Evolutionary conservation across 2,113 vertebrate species (phyloP), one percentile per base, ranked within the genome.

Genomic region (Tichodroma muraria): DNA sequence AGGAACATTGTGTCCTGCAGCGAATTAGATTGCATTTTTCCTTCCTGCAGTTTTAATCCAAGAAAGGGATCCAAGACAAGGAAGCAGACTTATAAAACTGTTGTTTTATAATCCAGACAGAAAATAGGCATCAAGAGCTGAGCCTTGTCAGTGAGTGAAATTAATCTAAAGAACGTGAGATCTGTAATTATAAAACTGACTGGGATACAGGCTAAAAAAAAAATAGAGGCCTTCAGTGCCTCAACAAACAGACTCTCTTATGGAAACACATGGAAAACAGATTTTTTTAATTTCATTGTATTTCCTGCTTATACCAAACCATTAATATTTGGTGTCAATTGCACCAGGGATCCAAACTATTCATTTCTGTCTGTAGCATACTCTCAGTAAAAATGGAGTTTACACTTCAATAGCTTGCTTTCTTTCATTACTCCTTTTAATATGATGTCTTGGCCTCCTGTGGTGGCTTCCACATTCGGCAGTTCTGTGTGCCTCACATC

Each of bases 361-460:
- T 93, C 61, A 70, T 95, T 93, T 96, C 85, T 94, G 93, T 89
- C 40, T 71, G 79, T 66, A 85, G 47, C 79, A 77, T 85, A 45
- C 70, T 94, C 84, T 56, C 69, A 88, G 88, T 86, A 88, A 93
- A 95, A 95, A 73, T 69, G 82, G 80, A 90, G 94, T 95, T 96
- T 89, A 70, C 71, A 87, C 86, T 93, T 89, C 86, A 95, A 35
- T 80, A 86, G 57, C 44, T 96, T 95, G 45, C 89, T 91, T 88
- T 71, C 94, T 94, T 95, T 96, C 87, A 95, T 96, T 95, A 90
- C 94, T 93, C 93, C 89, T 80, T 86, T 96, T 93, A 94, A 95
- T 91, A 94, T 90, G 70, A 72, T 86, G 57, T 25, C 81, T 81
- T 94, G 82, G 94, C 80, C 85, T 95, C 85, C 91, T 77, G 75